phyloP scores from a whole-genome alignment of 2,113 vertebrate genomes.

The Pipa parva region DNA sequence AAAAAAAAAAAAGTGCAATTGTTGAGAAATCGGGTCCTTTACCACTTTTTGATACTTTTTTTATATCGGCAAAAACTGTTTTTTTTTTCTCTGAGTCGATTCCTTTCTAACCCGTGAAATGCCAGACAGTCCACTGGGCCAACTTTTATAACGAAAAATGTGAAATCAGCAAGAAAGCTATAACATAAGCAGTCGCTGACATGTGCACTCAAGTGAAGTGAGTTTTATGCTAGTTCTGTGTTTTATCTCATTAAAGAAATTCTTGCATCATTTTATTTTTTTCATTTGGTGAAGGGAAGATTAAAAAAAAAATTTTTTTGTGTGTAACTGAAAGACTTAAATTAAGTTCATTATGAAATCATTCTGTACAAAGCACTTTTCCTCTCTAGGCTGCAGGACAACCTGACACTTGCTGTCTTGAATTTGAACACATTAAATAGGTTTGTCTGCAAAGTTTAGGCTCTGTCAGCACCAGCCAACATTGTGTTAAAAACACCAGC shows the following conservation, averaged over 20 bases:
- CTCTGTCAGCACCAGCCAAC: no score
- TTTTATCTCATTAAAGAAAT: not conserved
- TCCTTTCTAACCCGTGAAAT: not conserved
- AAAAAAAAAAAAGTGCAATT: conserved; percentile 42
- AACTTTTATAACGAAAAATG: not conserved
- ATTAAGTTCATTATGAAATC: no score
- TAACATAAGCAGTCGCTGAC: not conserved
- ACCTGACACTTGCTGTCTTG: no score
- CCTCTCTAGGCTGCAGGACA: no score
- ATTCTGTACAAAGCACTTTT: no score
- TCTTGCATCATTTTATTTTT: not conserved
- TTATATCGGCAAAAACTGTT: conserved; percentile 47
- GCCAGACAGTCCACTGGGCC: not conserved
- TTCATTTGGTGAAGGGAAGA: not conserved
- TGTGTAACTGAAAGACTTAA: no score
- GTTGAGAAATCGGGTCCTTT: conserved; percentile 48
- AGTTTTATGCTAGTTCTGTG: not conserved
- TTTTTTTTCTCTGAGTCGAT: not conserved
- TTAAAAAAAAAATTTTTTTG: no score
- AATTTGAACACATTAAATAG: no score
- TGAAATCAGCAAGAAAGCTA: not conserved
- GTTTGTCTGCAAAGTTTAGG: no score
- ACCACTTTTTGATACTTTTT: conserved; percentile 53
- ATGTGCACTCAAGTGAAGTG: not conserved
- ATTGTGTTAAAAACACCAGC: no score